Evolutionary conservation across 2,113 vertebrate species (phyloP).

Genomic region (Eublepharis macularius): DNA sequence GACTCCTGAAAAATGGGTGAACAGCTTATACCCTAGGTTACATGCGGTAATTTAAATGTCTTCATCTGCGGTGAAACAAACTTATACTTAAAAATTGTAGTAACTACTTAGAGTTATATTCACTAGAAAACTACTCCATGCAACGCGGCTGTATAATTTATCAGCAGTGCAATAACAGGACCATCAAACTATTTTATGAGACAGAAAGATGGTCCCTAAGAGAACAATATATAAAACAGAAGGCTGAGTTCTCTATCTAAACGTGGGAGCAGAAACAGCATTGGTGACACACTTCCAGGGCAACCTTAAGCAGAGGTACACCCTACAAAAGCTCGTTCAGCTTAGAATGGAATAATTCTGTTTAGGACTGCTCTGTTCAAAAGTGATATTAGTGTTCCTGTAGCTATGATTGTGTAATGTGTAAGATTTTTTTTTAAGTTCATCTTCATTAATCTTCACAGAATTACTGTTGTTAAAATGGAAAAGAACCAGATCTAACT

Average conservation of each 20-base stretch:
- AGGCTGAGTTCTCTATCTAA: slow-evolving; percentile 39
- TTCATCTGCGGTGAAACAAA: slow-evolving; percentile 16
- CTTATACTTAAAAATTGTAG: slow-evolving; percentile 11
- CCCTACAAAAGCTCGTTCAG: too few species aligned
- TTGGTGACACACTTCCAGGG: background rate
- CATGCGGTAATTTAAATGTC: background rate
- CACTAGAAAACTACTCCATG: slow-evolving; percentile 42
- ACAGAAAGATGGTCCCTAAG: slow-evolving; percentile 45
- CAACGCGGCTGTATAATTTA: slow-evolving; percentile 42
- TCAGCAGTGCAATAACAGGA: slow-evolving; percentile 47
- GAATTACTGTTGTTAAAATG: slow-evolving; percentile 2
- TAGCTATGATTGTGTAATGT: slow-evolving; percentile 1
- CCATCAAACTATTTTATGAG: slow-evolving; percentile 57
- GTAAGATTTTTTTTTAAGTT: too few species aligned
- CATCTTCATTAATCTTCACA: background rate
- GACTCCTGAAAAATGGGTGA: background rate
- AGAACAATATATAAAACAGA: slow-evolving; percentile 52
- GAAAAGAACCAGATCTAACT: background rate
- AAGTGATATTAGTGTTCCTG: background rate
- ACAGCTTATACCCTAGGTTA: background rate
- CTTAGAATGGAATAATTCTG: too few species aligned
- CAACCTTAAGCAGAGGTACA: too few species aligned
- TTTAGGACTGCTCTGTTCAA: background rate
- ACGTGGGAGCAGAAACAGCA: slow-evolving; percentile 12
- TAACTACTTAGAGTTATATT: slow-evolving; percentile 35